These are phyloP conservation scores for Lipotes vexillifer DNA, from an alignment of 2,113 vertebrate species.

Conservation along the genomic window DNA sequence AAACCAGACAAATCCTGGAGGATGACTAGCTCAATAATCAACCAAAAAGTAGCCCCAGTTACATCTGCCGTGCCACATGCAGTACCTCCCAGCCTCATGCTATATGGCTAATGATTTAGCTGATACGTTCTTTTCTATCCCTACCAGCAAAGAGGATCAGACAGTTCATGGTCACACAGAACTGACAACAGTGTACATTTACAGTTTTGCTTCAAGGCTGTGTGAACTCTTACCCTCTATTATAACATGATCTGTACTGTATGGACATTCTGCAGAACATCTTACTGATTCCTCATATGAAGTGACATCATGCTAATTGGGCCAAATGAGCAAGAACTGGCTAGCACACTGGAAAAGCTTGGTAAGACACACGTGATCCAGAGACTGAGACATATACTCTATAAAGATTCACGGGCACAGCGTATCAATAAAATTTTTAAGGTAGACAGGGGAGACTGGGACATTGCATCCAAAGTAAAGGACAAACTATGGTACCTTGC, in stretches of 20 bases:
- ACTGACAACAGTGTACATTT: neutral
- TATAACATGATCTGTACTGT: neutral
- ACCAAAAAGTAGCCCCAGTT: neutral
- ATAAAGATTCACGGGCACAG: neutral
- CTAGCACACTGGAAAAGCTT: neutral
- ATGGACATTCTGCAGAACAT: neutral
- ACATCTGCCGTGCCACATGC: neutral
- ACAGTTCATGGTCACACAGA: neutral
- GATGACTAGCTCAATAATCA: neutral
- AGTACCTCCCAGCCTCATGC: neutral
- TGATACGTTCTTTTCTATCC: neutral
- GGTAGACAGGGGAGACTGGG: neutral
- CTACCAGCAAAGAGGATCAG: neutral
- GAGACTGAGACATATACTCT: neutral
- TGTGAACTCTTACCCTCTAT: neutral
- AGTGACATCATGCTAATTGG: neutral
- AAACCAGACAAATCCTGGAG: neutral
- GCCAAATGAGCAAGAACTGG: neutral
- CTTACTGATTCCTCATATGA: neutral
- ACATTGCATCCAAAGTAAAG: neutral
- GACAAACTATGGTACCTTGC: neutral
- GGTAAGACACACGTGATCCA: neutral
- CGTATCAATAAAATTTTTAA: neutral
- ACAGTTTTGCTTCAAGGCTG: neutral
- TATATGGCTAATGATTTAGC: neutral